Evolutionary conservation across 2,113 vertebrate genomes (phyloP).

Genomic region (Myrmophylax atrothorax): DNA sequence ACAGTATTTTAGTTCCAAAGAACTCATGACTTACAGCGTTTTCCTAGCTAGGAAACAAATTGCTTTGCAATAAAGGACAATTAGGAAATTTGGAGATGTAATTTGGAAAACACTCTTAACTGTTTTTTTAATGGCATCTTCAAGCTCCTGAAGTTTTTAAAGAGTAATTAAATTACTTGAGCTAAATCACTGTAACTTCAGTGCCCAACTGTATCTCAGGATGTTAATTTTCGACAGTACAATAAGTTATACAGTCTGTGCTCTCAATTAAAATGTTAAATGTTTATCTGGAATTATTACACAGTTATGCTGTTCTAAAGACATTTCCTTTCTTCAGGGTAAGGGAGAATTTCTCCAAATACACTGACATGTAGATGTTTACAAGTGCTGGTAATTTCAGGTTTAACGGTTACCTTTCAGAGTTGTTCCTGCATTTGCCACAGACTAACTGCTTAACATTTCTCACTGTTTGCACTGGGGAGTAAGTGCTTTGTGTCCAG

Average conservation of each 20-base stretch:
- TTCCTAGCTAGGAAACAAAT: neutral
- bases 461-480: neutral
- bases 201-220: neutral
- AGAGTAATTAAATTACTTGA: neutral
- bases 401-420: conserved; percentile 15
- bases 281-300: neutral
- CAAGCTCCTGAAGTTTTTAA: neutral
- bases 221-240: neutral
- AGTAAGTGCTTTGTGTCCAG: neutral
- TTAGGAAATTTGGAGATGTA: neutral
- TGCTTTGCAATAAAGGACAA: neutral
- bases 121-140: neutral
- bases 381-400: neutral
- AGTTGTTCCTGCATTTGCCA: neutral
- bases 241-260: neutral
- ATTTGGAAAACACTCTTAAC: neutral
- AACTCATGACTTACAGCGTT: neutral
- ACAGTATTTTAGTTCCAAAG: neutral
- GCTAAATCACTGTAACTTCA: neutral
- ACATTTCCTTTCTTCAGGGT: neutral
- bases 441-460: neutral
- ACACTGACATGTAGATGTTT: neutral
- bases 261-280: neutral
- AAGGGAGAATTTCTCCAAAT: neutral
- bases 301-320: neutral